phyloP scores from a whole-genome alignment of 2,113 vertebrate species.

The Lepisosteus oculatus region DNA sequence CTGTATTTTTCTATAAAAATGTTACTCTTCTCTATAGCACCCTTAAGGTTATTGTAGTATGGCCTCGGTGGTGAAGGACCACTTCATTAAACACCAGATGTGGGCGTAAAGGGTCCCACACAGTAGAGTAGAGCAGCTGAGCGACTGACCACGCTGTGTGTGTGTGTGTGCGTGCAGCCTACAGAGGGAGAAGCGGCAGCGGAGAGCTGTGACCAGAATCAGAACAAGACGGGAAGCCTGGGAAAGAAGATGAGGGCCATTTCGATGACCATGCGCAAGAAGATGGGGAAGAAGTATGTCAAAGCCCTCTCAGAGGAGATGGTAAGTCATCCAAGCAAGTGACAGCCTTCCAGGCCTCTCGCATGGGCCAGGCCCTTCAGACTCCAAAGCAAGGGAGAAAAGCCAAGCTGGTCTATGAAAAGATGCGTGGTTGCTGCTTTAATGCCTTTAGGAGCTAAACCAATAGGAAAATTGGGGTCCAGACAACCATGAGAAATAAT shows the following conservation, averaged over 20 bases:
- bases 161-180: constrained; percentile 48
- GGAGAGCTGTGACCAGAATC: constrained; percentile 50
- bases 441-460: no score
- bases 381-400: no score
- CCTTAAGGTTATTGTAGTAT: background rate
- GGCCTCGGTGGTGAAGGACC: background rate
- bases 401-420: no score
- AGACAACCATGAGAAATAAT: no score
- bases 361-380: no score
- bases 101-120: background rate
- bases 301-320: constrained; percentile 72
- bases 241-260: constrained; percentile 75
- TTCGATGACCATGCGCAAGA: constrained; percentile 81
- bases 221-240: constrained; percentile 51
- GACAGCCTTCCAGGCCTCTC: no score
- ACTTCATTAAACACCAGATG: no score
- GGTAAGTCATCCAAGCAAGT: constrained; percentile 41
- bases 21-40: background rate
- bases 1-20: constrained; percentile 2
- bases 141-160: background rate
- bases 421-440: no score
- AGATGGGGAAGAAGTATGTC: constrained; percentile 74
- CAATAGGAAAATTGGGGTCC: no score
- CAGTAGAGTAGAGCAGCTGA: background rate
- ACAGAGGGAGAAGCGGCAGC: constrained; percentile 51